phyloP scores from a whole-genome alignment of 1,140 invertebrate species.

The Bombyx mori region ASM3026992v2 NC_085134.1:2779501-2780000 shows the following conservation, averaged over 20 bases:
- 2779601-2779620: constrained; percentile 50
- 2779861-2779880: no score
- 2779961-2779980: no score
- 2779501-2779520: constrained; percentile 51
- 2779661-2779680: constrained; percentile 29
- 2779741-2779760: constrained; percentile 87
- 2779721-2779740: constrained; percentile 74
- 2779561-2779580: constrained; percentile 62
- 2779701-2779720: constrained; percentile 55
- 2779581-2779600: constrained; percentile 56
- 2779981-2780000: no score
- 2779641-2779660: constrained; percentile 23
- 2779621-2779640: constrained; percentile 49
- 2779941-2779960: no score
- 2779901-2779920: no score
- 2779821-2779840: constrained; percentile 69
- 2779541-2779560: constrained; percentile 59
- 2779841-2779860: no score
- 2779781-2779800: constrained; percentile 71
- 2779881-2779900: no score
- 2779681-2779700: constrained; percentile 52
- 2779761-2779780: constrained; percentile 86
- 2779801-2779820: constrained; percentile 78
- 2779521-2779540: constrained; percentile 35
- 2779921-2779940: no score